Base-by-base conservation (phyloP, 2,888 invertebrate genomes). In the Octodonta nipae region DNA sequence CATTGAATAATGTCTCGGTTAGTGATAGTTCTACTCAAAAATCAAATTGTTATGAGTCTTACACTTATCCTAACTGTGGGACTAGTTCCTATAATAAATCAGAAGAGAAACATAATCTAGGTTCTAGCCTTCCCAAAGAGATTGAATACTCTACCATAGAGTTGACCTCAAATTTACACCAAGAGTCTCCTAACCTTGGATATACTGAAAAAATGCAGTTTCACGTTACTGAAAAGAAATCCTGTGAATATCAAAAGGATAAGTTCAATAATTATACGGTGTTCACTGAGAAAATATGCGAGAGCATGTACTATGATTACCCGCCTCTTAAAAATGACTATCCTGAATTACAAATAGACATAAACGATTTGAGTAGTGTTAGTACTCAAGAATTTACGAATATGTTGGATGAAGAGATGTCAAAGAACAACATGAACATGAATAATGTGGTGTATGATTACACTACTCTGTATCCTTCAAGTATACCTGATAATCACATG, bases 371-470 rank as follows among this genome's bases (percentile, higher is more conserved):
- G 29, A 58, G 50, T 35, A 59, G 52, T 35, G 61, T 63, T 5
- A 60, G 57, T 38, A 52, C 61, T n/a, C 59, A 66, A 34, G 70
- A 70, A 40, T 62, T 70, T 32, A 63, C 65, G 4, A 66, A 64
- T 42, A 54, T 68, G 40, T 45, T 69, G 22, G 65, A 69, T 40
- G 67, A 67, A 40, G 69, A 68, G 47, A 65, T 63, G 51, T 56
- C 61, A 15, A 62, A 61, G 41, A 62, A 61, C 41, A 46, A 57
- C 43, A 43, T 43, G 4, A 50, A 43, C 33, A 44, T 44, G 26
- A 45, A 45, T 5, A 55, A 49, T 37, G 46, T 52, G 7, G 54
- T 54, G 7, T 61, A 61, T 35, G 59, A 59, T 41, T 56, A 56
- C 38, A 43, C 55, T 4, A 52, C 51, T 8, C 40, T 55, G 15